Conservation (phyloP, 2,113 vertebrate genomes). For the Sorex fumeus region DNA sequence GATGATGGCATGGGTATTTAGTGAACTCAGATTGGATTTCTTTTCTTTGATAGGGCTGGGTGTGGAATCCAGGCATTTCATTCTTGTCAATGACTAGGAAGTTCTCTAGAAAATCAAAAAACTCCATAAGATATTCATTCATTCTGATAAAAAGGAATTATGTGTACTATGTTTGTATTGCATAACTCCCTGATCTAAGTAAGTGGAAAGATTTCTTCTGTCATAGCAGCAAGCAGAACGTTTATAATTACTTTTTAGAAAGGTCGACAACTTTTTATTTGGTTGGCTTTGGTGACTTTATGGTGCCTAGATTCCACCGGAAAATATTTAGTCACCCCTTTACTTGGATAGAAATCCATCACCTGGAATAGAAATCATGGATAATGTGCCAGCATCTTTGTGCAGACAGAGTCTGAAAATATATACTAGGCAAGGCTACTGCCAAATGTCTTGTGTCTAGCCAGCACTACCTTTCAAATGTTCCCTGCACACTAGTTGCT, state of each 20-base stretch:
- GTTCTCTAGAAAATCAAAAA: conserved; percentile 73
- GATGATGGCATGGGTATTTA: conserved; percentile 79
- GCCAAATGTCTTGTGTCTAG: conserved; percentile 90
- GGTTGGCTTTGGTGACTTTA: conserved; percentile 89
- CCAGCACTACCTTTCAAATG: conserved; percentile 87
- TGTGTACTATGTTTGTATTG: conserved; percentile 20
- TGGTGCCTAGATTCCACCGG: conserved; percentile 91
- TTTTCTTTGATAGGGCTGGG: conserved; percentile 74
- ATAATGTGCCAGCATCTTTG: conserved; percentile 89
- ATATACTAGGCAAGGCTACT: conserved; percentile 86
- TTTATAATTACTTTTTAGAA: conserved; percentile 87
- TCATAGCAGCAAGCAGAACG: conserved; percentile 86
- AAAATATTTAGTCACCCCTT: conserved; percentile 91
- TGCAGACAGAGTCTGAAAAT: conserved; percentile 90
- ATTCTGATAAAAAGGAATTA: conserved; percentile 73
- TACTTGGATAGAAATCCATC: conserved; percentile 90
- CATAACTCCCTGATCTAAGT: conserved; percentile 83
- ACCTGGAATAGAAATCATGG: conserved; percentile 92
- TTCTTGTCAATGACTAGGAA: conserved; percentile 46
- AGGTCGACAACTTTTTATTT: conserved; percentile 88
- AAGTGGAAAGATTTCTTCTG: conserved; percentile 89
- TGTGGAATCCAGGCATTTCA: not conserved
- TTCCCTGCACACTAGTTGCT: conserved; percentile 86
- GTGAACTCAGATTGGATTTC: conserved; percentile 66
- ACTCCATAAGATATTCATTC: conserved; percentile 61